phyloP scores from a whole-genome alignment of 1,140 invertebrate species.

The Conopomorpha cramerella region DNA sequence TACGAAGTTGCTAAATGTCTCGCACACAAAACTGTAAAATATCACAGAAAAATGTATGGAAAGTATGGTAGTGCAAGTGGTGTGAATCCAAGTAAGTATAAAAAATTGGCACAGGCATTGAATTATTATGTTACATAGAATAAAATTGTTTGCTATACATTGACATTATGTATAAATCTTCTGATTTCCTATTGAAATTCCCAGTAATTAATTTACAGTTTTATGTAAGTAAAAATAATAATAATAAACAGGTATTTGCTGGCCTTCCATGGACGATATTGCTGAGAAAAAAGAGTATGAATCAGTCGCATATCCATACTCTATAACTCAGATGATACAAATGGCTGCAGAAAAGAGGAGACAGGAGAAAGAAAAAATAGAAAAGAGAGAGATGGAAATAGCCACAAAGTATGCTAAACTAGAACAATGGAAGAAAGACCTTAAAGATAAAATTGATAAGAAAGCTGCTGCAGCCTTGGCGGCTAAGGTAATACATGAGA shows the following conservation, averaged over 20 bases:
- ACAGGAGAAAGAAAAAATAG: slow-evolving; percentile 40
- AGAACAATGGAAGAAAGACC: slow-evolving; percentile 67
- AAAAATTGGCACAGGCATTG: too few relatives aligned
- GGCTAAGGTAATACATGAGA: slow-evolving; percentile 67
- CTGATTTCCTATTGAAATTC: background rate
- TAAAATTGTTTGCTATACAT: too few relatives aligned
- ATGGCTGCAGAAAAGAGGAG: slow-evolving; percentile 33
- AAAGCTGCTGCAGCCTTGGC: slow-evolving; percentile 63
- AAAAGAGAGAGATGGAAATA: slow-evolving; percentile 64
- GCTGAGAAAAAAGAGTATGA: slow-evolving; percentile 65
- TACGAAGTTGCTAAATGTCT: slow-evolving; percentile 26
- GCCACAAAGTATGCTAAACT: slow-evolving; percentile 66
- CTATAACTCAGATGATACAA: slow-evolving; percentile 66
- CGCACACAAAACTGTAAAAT: slow-evolving; percentile 45
- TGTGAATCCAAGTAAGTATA: slow-evolving; percentile 44
- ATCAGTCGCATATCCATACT: slow-evolving; percentile 61
- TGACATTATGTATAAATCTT: background rate
- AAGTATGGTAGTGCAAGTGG: slow-evolving; percentile 42
- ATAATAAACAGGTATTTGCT: slow-evolving; percentile 28
- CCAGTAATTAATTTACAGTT: slow-evolving; percentile 6
- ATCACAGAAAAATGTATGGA: slow-evolving; percentile 44
- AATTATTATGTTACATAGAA: too few relatives aligned
- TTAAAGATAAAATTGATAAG: slow-evolving; percentile 66
- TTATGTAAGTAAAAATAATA: too few relatives aligned
- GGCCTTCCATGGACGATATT: slow-evolving; percentile 59